These are phyloP conservation scores for Hippopotamus amphibius DNA, from an alignment of 2,113 vertebrate species.

Conservation along the genomic window DNA sequence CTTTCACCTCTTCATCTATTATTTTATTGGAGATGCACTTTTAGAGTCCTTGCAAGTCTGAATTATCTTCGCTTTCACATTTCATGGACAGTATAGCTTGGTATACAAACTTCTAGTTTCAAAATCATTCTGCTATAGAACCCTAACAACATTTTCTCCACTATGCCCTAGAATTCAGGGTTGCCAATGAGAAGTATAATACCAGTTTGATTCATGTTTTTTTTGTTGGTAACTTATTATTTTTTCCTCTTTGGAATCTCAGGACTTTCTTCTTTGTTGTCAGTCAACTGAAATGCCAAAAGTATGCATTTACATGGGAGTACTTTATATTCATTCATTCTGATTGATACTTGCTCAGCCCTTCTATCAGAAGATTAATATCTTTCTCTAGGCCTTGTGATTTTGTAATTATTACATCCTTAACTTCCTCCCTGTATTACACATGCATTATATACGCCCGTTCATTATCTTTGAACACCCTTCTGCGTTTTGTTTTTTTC, in stretches of 20 bases:
- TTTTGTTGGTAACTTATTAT: background rate
- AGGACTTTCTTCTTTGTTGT: constrained; percentile 38
- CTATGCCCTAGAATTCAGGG: background rate
- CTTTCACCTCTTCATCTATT: background rate
- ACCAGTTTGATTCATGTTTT: background rate
- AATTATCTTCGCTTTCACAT: background rate
- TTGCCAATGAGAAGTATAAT: background rate
- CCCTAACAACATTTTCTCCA: background rate
- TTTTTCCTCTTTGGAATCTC: background rate
- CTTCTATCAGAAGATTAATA: constrained; percentile 43
- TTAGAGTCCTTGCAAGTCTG: background rate
- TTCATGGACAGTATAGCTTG: background rate
- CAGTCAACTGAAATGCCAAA: background rate
- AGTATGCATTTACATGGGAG: background rate
- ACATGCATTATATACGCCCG: background rate
- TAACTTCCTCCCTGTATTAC: background rate
- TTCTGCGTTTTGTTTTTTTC: constrained; percentile 25
- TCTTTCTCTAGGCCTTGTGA: background rate
- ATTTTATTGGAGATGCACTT: background rate
- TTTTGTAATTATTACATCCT: background rate
- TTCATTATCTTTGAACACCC: background rate
- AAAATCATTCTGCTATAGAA: background rate
- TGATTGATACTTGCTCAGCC: background rate
- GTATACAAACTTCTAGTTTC: background rate
- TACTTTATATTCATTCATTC: constrained; percentile 24